Percentiles rank a stretch among this genome's conserved stretches.
Conservation (phyloP, 2,113 vertebrate genomes). For the Ornithorhynchus anatinus region DNA sequence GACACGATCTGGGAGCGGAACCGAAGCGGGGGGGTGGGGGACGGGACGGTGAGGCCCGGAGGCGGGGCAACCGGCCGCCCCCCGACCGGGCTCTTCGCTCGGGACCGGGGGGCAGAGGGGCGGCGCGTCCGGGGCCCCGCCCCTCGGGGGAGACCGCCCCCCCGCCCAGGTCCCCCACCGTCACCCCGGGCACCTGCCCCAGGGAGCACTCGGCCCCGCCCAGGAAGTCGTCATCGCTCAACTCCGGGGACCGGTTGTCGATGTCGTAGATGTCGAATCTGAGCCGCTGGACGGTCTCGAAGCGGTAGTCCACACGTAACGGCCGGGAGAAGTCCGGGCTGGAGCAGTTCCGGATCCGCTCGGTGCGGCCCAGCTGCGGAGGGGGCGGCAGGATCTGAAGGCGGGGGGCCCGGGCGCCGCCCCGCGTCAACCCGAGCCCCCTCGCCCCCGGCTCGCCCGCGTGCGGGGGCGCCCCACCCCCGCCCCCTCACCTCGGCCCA, state of each 20-base stretch:
- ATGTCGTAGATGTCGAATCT: slow-evolving; percentile 87
- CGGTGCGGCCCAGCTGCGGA: slow-evolving; percentile 82
- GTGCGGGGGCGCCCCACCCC: too few species aligned
- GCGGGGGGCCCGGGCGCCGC: too few species aligned
- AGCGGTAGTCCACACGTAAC: slow-evolving; percentile 84
- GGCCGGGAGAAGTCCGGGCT: slow-evolving; percentile 86
- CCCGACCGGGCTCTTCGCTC: not conserved
- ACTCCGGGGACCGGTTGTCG: slow-evolving; percentile 83
- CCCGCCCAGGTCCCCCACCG: not conserved
- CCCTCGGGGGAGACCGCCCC: not conserved
- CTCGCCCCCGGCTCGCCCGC: not conserved
- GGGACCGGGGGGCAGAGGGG: too few species aligned
- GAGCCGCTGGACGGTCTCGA: slow-evolving; percentile 90
- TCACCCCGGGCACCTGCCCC: slow-evolving; percentile 79
- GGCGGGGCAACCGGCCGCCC: not conserved
- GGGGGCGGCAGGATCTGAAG: not conserved
- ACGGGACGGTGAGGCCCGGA: not conserved
- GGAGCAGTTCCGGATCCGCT: slow-evolving; percentile 83
- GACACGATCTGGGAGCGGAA: slow-evolving; percentile 82
- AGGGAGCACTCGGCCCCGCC: slow-evolving; percentile 86
- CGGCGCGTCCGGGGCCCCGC: too few species aligned
- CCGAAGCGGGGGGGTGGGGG: not conserved
- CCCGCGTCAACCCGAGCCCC: not conserved
- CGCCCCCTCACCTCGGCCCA: slow-evolving; percentile 86
- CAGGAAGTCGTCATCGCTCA: slow-evolving; percentile 87